These are phyloP conservation scores for Drosophila anceps DNA, from an alignment of 2,888 invertebrate genomes.

Conservation along the genomic window DNA sequence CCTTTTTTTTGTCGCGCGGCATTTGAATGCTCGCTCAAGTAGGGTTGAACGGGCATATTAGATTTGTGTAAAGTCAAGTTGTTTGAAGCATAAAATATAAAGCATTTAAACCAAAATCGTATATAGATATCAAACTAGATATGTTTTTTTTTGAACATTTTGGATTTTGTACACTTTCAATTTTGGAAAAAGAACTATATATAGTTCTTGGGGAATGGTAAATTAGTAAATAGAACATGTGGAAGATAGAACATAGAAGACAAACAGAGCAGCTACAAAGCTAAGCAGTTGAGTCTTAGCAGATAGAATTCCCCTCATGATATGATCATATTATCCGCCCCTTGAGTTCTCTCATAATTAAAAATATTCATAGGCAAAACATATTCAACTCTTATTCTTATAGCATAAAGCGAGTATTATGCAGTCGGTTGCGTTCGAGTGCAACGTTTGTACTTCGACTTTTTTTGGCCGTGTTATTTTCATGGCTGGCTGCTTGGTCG, in stretches of 20 bases:
- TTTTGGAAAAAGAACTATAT: too few species aligned
- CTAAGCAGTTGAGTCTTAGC: too few species aligned
- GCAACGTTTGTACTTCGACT: constrained; percentile 3
- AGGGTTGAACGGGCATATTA: background rate
- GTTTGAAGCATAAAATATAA: too few species aligned
- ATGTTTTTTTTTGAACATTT: too few species aligned
- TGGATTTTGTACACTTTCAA: too few species aligned
- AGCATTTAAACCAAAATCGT: too few species aligned
- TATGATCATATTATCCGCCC: background rate
- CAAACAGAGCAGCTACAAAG: too few species aligned
- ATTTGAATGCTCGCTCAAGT: background rate
- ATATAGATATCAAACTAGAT: background rate
- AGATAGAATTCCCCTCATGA: too few species aligned
- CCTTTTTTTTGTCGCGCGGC: constrained; percentile 3
- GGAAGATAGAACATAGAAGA: too few species aligned
- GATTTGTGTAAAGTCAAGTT: background rate
- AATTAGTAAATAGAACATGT: too few species aligned
- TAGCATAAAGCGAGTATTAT: background rate
- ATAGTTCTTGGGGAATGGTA: too few species aligned
- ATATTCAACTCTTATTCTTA: background rate
- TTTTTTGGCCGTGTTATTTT: constrained; percentile 62
- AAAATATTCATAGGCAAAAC: background rate
- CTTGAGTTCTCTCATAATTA: background rate
- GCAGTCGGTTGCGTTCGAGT: background rate
- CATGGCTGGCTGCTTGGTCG: constrained; percentile 59